Percentiles rank a stretch among this genome's conserved stretches.
Evolutionary conservation across 1,140 invertebrate species (phyloP).

Genomic region (Drosophila tani): DNA sequence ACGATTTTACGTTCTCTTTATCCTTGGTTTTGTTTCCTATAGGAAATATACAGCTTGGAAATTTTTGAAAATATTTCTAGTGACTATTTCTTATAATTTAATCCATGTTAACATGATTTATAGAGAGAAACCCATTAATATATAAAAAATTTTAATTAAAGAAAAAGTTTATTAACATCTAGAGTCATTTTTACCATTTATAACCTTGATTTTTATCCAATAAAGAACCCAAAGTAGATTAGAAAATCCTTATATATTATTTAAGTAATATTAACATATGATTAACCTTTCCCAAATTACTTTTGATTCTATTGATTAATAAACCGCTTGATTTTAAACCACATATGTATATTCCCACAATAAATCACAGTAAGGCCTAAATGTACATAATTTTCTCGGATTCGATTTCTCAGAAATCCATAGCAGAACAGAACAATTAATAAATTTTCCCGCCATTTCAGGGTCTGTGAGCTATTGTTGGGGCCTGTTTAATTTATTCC

Average conservation of each 20-base stretch:
- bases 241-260: not conserved
- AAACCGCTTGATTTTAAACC: not conserved
- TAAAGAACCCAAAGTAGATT: not conserved
- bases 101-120: no score
- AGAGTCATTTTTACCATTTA: not conserved
- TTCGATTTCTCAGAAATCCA: slow-evolving; percentile 22
- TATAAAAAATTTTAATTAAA: no score
- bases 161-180: not conserved
- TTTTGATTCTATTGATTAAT: not conserved
- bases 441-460: slow-evolving; percentile 46
- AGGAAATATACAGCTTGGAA: not conserved
- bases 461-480: slow-evolving; percentile 46
- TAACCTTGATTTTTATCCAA: not conserved
- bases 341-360: not conserved
- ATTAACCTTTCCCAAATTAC: not conserved
- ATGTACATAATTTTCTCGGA: slow-evolving; percentile 2
- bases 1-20: slow-evolving; percentile 10
- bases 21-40: not conserved
- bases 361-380: slow-evolving; percentile 1
- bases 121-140: no score
- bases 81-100: not conserved
- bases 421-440: slow-evolving; percentile 47
- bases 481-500: slow-evolving; percentile 78
- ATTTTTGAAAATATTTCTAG: not conserved
- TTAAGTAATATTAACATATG: not conserved